Evolutionary conservation across 2,888 invertebrate genomes (phyloP), one percentile per base, ranked within the genome.

Genomic region (Ptychoptera albimana): DNA sequence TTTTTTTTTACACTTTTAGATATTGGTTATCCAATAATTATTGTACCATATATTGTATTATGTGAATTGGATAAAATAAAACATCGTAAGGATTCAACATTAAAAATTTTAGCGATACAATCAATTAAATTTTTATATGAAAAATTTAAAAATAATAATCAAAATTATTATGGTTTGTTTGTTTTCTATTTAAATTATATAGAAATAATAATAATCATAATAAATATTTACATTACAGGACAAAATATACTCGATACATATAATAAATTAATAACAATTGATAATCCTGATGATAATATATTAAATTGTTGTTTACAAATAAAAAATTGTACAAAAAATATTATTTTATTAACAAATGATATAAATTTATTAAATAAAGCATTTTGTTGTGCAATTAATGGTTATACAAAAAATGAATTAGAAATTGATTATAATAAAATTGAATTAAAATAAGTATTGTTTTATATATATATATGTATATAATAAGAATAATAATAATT

Each of bases 31-130:
- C 2, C 50, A 41, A 2, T 58, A 57, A 2, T 57, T 63, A 30
- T 67, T 29, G 63, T 67, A 38, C 73, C 73, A 1, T 73, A 71
- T 60, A 61, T 67, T 50, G 72, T 73, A 1, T 58, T 71, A 10
- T 68, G 67, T 49, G 72, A 73, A 52, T 51, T 73, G 46, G 72
- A 73, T 57, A 63, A 55, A 53, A 60, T 58, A 52, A 72, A 63
- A 61, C 62, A 53, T 47, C 55, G 50, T 48, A 55, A 51, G 1
- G 46, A 48, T 3, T 51, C 54, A 23, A 46, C 52, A 8, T 48
- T 55, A 1, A 49, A 52, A 23, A 45, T 42, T 3, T 45, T 49
- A 12, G 54, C 61, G 0, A 42, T 48, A 5, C 53, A 58, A 23
- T 60, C 61, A 2, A 60, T 63, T n/a, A 55, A 54, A 43, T 58